Evolutionary conservation across 2,113 vertebrate genomes (phyloP), one percentile per base, ranked within the genome.

Genomic region (Tragelaphus strepsiceros): DNA sequence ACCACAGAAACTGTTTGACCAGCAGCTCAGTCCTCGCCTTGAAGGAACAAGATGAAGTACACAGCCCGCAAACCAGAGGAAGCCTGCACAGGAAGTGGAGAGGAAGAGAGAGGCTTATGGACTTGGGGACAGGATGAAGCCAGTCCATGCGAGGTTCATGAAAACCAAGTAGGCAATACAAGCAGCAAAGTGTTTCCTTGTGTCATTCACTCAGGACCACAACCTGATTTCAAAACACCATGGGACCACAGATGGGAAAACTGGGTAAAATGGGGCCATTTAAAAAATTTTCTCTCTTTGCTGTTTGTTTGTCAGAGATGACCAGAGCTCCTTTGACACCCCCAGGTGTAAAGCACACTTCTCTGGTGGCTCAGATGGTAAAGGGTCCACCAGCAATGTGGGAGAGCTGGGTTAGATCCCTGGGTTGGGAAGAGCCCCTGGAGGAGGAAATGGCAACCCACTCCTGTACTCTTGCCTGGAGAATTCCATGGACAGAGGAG

Each of bases 51-150:
- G 46, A 51, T 15, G 49, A 90, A 51, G 53, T 3, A 1, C 39
- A 24, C 22, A 87, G 89, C 83, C 95, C 95, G 14, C 97, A 98
- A 98, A 97, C 97, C 98, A 97, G 82, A 98, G 96, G 98, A 97
- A 98, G 95, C 84, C 97, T 97, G 97, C 93, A 81, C 81, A 96
- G 98, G 97, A 98, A 98, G 77, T 26, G 5, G 78, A 30, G 59
- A 77, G 71, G 28, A 61, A 90, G 62, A 35, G 3, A 24, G 28
- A 54, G 71, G 0, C 17, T 59, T 84, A 94, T 81, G 92, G 95
- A 96, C 95, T 95, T 51, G n/a, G 26, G 59, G 43, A 95, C 97
- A 98, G 96, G 97, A 97, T 94, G 61, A 94, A 92, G 92, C 30
- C 92, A 96, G 92, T 97, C 92, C 83, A 92, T 90, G 87, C 71